Base-by-base conservation (phyloP, 2,113 vertebrate species). In the Turnix velox region DNA sequence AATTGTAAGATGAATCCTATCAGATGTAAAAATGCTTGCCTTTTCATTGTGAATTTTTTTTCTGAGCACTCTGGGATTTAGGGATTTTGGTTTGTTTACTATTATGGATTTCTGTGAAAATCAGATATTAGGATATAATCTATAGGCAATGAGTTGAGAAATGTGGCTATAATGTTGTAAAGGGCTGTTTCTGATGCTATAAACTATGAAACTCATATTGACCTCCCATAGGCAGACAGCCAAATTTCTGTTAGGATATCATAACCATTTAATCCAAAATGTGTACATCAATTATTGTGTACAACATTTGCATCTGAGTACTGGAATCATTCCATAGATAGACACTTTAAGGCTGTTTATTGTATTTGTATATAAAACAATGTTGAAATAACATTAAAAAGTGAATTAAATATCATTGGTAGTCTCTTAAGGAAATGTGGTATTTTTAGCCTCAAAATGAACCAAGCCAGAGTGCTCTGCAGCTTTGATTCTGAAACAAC, bases 21-120 rank as follows among this genome's bases (percentile, higher is more conserved):
- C 84, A 94, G 45, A 75, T 92, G 40, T 88, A 88, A 92, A 95
- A 94, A 88, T 75, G 65, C 84, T 85, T 84, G 55, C 42, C 69
- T 92, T 96, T 94, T 94, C 91, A 90, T 88, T 96, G 73, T 84
- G 72, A 75, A 72, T 95, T 97, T 91, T 94, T 40, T 92, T 95
- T 86, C 90, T 88, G 89, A 96, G 45, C 76, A 72, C 79, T 79
- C 51, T n/a, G 73, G 51, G 30, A 11, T 81, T 90, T 90, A 83
- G 71, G 43, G 71, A 48, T 72, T 90, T 88, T 52, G 35, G 40
- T 75, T 90, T 91, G 85, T 92, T 93, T 93, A 83, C 88, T 96
- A 65, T 87, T 96, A 91, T 92, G 68, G 89, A 95, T 96, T 96
- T 93, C 46, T 88, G 39, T 87, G 81, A 90, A 93, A 93, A 87